Evolutionary conservation across 2,888 invertebrate species (phyloP), one percentile per base, ranked within the genome.

Genomic region (Parnassius glacialis): DNA sequence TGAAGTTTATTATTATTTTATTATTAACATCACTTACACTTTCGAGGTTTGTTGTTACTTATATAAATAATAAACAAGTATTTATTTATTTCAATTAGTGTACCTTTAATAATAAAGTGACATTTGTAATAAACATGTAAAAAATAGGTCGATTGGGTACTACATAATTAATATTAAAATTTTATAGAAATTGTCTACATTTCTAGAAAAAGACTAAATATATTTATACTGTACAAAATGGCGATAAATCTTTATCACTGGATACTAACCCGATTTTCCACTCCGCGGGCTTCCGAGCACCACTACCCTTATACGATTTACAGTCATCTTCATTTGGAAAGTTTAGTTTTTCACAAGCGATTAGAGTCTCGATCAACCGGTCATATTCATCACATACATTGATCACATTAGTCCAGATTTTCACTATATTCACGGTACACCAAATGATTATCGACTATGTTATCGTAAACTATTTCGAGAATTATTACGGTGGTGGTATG

Each of bases 231-330:
- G 7, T 34, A 34, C 3, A 7, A 34, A 34, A 34, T 7, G 5
- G 34, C 13, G 13, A 13, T 48, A 45, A 45, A 45, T 45, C n/a
- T 1, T 11, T 48, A 61, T 52, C 48, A 56, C 56, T 43, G 56
- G 59, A 65, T 82, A 91, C 93, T 93, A 87, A 95, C 95, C 95
- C 86, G 95, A 95, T 91, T 95, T 95, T 79, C 95, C 95, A 82
- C 95, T 95, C 80, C 94, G 92, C 77, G 95, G 93, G 83, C 95
- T 94, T 79, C 95, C 95, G 82, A 95, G 92, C 84, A 95, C 95
- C 90, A 95, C 95, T 85, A 95, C 95, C 92, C 94, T 93, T 89
- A 95, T 95, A 85, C 94, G 94, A 90, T 94, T 95, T 84, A 95
- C 94, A 92, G 95, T 95, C 95, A 95, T 95, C 90, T 91, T 91